Evolutionary conservation across 2,113 vertebrate genomes (phyloP), one percentile per base, ranked within the genome.

Genomic region (Cisticola juncidis): DNA sequence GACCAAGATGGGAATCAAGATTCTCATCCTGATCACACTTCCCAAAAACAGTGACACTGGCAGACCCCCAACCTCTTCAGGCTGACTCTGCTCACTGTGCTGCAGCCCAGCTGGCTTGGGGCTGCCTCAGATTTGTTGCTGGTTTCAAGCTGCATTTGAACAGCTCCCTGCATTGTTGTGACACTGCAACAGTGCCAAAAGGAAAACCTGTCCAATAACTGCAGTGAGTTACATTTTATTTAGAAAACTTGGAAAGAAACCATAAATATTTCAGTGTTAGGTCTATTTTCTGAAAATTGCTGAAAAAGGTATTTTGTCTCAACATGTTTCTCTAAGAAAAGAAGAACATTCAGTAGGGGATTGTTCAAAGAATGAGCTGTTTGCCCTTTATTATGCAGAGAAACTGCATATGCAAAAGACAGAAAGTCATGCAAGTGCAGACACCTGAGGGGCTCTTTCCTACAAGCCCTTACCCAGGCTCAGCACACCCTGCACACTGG

Each of bases 1-100:
- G 54, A 44, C 33, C 0, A 8, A 78, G 45, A 61, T 7, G 38
- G 56, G 50, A 90, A 65, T 0, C 0, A 31, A 6, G 29, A 38
- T 22, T 40, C 31, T 69, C 69, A 78, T n/a, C 25, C 23, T 6
- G 22, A 65, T 40, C 12, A 40, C 9, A 6, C 40, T 58, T 35
- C 38, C 50, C 62, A 44, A 70, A 31, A 57, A 5, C 38, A 76
- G 69, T 9, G 19, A 74, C 57, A 33, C 26, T 86, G 71, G 71
- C 86, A 83, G 57, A 51, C 54, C n/a, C 68, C 76, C 80, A 88
- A 1, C 4, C 58, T n/a, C 45, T 18, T 74, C 73, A 36, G 45
- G 48, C 11, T 81, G 81, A 54, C 56, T 69, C n/a, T 92, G 73
- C 77, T 89, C 74, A 18, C 57, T 78, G 62, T 60, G 81, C 36